Conservation (phyloP, 2,797 vertebrate species). For the Tapera naevia region DNA sequence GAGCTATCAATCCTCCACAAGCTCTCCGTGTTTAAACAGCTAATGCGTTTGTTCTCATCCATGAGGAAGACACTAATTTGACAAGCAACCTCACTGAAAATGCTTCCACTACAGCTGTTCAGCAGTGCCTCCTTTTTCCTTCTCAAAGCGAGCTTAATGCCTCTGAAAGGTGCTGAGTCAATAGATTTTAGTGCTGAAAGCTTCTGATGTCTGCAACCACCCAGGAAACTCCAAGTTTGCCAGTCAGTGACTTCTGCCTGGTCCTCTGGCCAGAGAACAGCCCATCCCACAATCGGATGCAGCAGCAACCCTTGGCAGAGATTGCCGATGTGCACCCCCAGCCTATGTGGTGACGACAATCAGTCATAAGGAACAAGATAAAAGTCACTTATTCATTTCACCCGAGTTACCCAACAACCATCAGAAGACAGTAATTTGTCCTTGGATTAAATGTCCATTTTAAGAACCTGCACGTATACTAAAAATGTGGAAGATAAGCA, state of each 20-base stretch:
- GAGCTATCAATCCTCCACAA: constrained; percentile 40
- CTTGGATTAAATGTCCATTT: not conserved
- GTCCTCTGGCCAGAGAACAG: not conserved
- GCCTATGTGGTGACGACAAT: not conserved
- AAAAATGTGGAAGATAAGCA: not conserved
- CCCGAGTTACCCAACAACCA: not conserved
- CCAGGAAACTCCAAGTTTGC: not conserved
- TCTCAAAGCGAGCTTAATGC: not conserved
- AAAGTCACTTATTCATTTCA: not conserved
- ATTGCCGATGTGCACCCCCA: not conserved
- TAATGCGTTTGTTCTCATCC: not conserved
- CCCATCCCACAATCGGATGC: not conserved
- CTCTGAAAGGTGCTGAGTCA: not conserved
- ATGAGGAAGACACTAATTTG: not conserved
- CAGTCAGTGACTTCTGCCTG: not conserved
- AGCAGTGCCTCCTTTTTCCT: not conserved
- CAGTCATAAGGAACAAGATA: not conserved
- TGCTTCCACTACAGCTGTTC: not conserved
- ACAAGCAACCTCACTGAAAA: not conserved
- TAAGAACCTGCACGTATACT: not conserved
- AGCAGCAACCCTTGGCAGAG: accelerated
- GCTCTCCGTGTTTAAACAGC: not conserved
- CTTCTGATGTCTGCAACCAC: not conserved
- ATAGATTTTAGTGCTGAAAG: not conserved
- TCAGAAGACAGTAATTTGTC: not conserved